Base-by-base conservation (phyloP, 1,140 invertebrate genomes). In the Ladona fulva region DNA sequence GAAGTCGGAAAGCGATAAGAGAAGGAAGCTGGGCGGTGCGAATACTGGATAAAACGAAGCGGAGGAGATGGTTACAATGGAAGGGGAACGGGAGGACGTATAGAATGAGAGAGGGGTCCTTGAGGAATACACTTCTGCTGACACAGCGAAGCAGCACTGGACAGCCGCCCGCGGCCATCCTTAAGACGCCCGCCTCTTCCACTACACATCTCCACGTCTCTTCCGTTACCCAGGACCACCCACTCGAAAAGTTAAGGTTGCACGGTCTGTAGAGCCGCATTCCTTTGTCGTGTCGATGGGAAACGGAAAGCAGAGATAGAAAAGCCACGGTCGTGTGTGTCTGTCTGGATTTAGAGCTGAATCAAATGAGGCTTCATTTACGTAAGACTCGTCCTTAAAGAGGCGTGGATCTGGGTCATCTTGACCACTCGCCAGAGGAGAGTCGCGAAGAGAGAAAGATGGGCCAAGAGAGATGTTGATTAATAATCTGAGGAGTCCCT, bases 211-310 rank as follows among this genome's bases (percentile, higher is more conserved):
- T 52, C 44, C 19, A 10, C 19, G 10, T 52, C 44, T 52, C 44
- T 52, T 52, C 19, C 44, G 10, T 19, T 52, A 52, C 44, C 44
- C 44, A 52, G 19, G 19, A 52, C 52, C 14, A 66, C 52, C 52
- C 52, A 66, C 52, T 66, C 52, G 52, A 66, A 66, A 66, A 66
- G n/a, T n/a, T n/a, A n/a, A n/a, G n/a, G n/a, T n/a, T n/a, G n/a
- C n/a, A n/a, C n/a, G n/a, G n/a, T 5, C 16, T 66, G 52, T 66
- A 5, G 12, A 66, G 14, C 52, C 52, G 52, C 52, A 16, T 22
- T 66, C 52, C 52, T 66, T 66, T 66, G 52, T 66, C 52, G 52
- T 22, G n/a, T n/a, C n/a, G n/a, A n/a, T n/a, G 14, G 52, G n/a
- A 66, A 66, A 22, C 5, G 52, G 52, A 37, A n/a, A n/a, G n/a